Evolutionary conservation across 2,113 vertebrate genomes (phyloP).

Genomic region (Crypturellus undulatus): DNA sequence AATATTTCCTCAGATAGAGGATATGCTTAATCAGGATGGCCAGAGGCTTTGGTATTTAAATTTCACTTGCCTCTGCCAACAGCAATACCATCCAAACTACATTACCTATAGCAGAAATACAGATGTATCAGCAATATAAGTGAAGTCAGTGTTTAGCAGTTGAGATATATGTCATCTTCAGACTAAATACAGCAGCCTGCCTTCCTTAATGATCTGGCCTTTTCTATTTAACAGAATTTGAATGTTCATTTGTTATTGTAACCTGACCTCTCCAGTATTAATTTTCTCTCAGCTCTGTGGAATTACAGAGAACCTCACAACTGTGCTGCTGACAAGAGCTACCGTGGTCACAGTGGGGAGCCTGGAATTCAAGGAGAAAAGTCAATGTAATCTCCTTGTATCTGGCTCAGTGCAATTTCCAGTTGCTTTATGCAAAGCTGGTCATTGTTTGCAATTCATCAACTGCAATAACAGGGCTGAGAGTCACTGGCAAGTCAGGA

Average conservation of each 20-base stretch:
- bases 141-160: not conserved
- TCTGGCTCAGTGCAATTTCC: not conserved
- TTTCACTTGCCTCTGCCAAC: not conserved
- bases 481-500: not conserved
- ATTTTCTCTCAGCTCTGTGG: not conserved
- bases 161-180: not conserved
- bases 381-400: not conserved
- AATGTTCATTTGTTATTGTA: conserved; percentile 40
- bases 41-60: not conserved
- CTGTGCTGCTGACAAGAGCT: not conserved
- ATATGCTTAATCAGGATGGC: not conserved
- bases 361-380: conserved; percentile 26
- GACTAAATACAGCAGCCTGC: conserved; percentile 1
- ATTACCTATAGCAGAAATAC: not conserved
- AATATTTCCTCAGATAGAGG: not conserved
- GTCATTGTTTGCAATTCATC: not conserved
- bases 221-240: conserved; percentile 32
- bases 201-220: conserved; percentile 12
- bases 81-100: not conserved
- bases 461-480: not conserved
- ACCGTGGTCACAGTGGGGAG: not conserved
- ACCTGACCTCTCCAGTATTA: conserved; percentile 21
- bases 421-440: conserved; percentile 17
- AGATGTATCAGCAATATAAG: not conserved
- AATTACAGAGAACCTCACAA: not conserved